Base-by-base conservation (phyloP, 2,797 vertebrate genomes). In the Myripristis murdjan region DNA sequence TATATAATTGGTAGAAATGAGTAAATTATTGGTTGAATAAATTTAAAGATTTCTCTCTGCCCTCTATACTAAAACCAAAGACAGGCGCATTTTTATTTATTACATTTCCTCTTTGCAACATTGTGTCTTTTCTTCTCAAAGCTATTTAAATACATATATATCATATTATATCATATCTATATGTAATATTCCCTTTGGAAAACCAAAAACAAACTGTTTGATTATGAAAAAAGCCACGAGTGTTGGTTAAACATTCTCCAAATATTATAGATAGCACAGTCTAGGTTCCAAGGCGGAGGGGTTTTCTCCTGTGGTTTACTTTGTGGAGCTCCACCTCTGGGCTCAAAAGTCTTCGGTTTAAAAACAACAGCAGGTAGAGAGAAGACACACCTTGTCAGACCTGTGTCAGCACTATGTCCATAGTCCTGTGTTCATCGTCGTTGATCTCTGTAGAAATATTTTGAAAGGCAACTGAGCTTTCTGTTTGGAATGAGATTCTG, bases 191-290 rank as follows among this genome's bases (percentile, higher is more conserved):
- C 88, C 92, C 91, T 93, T 93, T 94, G 91, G 93, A 93, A 91
- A 93, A 92, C 73, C 89, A 75, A 92, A 94, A 91, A 92, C 86
- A 89, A 83, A 62, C 79, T 61, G 68, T 86, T 87, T 92, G 91
- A 94, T 92, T 94, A 92, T 93, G 93, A 95, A 95, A 95, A 93
- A 95, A 95, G 94, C 94, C 95, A 95, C 94, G 93, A 95, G 94
- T 95, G 93, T 95, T 95, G 94, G 93, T 95, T 95, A 92, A 95
- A 95, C 94, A 95, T 95, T 95, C 94, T 94, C 93, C 91, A 91
- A 91, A 92, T 92, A 91, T 90, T 93, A 89, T 94, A 92, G 91
- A 91, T 92, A 92, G 90, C 91, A 94, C 93, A 94, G 92, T 94
- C 92, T 91, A 88, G 87, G 87, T 87, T 86, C 89, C 85, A 87